phyloP scores from a whole-genome alignment of 2,113 vertebrate species.

The Dascyllus trimaculatus region DNA sequence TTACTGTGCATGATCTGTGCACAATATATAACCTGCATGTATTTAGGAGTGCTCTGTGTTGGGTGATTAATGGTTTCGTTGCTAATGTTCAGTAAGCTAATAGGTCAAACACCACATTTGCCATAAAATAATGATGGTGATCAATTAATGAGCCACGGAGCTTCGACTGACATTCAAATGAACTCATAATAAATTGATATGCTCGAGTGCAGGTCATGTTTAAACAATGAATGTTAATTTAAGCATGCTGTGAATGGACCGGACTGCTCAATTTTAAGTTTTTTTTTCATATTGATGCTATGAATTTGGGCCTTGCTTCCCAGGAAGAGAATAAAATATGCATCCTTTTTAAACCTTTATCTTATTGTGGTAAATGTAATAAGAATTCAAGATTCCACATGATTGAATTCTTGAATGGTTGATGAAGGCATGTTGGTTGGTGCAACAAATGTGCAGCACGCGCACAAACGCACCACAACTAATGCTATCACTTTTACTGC shows the following conservation, averaged over 20 bases:
- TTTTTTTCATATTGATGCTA: not conserved
- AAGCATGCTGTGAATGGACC: slow-evolving; percentile 22
- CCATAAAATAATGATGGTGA: slow-evolving; percentile 9
- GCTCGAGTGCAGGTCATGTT: slow-evolving; percentile 37
- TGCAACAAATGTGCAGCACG: not conserved
- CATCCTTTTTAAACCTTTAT: not conserved
- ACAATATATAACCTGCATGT: not conserved
- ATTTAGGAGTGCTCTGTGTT: slow-evolving; percentile 4
- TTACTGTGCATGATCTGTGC: slow-evolving; percentile 3
- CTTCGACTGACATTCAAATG: slow-evolving; percentile 56
- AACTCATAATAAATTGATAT: slow-evolving; percentile 63
- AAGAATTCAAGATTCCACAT: not conserved
- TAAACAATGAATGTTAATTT: slow-evolving; percentile 40
- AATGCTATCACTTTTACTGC: not conserved
- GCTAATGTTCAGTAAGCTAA: not conserved
- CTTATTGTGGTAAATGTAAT: not conserved
- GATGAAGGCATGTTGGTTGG: not conserved
- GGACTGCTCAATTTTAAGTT: slow-evolving; percentile 9
- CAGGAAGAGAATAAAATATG: not conserved
- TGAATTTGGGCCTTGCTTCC: not conserved
- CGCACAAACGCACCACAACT: not conserved
- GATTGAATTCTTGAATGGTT: not conserved
- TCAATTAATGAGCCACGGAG: slow-evolving; percentile 37
- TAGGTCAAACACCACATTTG: slow-evolving; percentile 8
- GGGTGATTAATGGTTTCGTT: not conserved